Base-by-base conservation (phyloP, 2,113 vertebrate genomes). In the Pyxicephalus adspersus region DNA sequence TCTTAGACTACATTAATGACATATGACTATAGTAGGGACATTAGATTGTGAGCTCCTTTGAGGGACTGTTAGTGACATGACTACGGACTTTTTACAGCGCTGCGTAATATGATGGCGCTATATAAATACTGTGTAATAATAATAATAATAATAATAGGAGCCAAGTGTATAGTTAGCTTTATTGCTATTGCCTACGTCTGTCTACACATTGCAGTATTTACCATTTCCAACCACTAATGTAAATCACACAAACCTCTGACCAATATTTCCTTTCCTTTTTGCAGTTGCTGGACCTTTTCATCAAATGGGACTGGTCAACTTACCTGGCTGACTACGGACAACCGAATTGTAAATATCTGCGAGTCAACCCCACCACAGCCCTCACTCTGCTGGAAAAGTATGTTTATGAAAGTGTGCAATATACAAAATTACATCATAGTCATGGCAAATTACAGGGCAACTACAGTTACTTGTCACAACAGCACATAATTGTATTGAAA, bases 241-340 rank as follows among this genome's bases (percentile, higher is more conserved):
- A n/a, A n/a, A n/a, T n/a, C n/a, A 63, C 26, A 0, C 31, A n/a
- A 18, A 3, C 28, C 18, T 31, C 52, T 54, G 66, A 38, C 11
- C 25, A 25, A 31, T 55, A 77, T 55, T 58, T 3, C 60, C 11
- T 0, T 0, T 0, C 22, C 5, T 1, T 84, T 67, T 84, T 86
- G 18, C 88, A 99, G 97, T 88, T 99, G 31, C 87, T 99, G 83
- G 97, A 99, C 55, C 93, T 99, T n/a, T 99, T 99, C 88, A 96
- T 94, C 58, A 95, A 95, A 83, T 99, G 97, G 97, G 97, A 99
- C 72, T 99, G 97, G 97, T 97, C 96, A 0, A 96, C 95, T 0
- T 99, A 98, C 86, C 85, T 99, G 87, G 97, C 96, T 0, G 97
- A 99, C 85, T 99, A 98, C 0, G 96, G 97, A 0, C 95, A 96